Conservation (phyloP, 2,888 invertebrate genomes). For the Troilus luridus region DNA sequence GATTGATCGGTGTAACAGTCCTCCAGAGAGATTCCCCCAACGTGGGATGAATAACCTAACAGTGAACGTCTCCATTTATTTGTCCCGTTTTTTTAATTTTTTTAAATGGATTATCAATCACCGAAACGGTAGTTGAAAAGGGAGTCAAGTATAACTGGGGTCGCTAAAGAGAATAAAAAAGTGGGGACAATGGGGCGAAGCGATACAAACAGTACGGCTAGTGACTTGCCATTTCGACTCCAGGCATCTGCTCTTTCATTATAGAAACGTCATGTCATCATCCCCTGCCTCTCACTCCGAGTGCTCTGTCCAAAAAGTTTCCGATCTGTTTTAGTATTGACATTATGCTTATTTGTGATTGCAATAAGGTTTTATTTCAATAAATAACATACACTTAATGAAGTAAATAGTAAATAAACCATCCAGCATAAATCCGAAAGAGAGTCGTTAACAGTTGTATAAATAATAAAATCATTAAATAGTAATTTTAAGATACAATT, state of each 20-base stretch:
- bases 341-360: background rate
- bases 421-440: no score
- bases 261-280: conserved; percentile 41
- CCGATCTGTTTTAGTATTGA: background rate
- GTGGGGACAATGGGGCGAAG: conserved; percentile 19
- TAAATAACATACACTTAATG: no score
- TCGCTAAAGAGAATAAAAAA: conserved; percentile 40
- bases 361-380: no score
- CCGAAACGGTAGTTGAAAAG: conserved; percentile 42
- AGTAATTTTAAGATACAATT: no score
- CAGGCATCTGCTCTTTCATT: conserved; percentile 32
- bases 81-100: background rate
- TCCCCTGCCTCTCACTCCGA: background rate
- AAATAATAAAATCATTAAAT: no score
- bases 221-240: conserved; percentile 5
- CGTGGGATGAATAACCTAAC: background rate
- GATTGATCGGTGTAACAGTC: background rate
- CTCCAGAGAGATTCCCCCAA: background rate
- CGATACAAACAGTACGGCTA: conserved; percentile 26
- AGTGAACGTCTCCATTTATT: conserved; percentile 13
- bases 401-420: no score
- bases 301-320: background rate
- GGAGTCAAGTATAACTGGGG: conserved; percentile 49
- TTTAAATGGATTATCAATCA: conserved; percentile 56
- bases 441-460: no score